Conservation (phyloP, 2,113 vertebrate genomes). For the Lathamus discolor region DNA sequence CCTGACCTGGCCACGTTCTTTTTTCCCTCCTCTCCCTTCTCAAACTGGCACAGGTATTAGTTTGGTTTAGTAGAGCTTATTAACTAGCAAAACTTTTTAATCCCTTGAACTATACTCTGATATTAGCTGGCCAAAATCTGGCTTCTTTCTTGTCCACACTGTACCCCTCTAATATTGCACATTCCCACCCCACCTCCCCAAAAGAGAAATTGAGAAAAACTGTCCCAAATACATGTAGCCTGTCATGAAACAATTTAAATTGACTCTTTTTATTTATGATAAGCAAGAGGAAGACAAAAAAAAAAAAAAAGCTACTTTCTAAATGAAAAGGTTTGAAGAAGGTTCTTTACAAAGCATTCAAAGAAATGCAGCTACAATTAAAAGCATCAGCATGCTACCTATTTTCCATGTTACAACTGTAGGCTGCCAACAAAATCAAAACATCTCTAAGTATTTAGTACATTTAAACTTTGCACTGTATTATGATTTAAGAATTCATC, state of each 20-base stretch:
- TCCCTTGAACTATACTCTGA: not conserved
- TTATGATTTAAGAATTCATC: constrained; percentile 15
- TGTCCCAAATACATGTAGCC: not conserved
- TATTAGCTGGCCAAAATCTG: not conserved
- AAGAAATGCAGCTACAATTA: not conserved
- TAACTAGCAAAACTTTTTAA: not conserved
- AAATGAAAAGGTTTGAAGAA: not conserved
- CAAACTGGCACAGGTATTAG: not conserved
- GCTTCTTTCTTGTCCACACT: not conserved
- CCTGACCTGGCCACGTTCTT: not conserved
- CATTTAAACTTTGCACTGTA: constrained; percentile 19
- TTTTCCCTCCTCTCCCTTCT: not conserved
- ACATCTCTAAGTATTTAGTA: not conserved
- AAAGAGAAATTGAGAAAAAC: not conserved
- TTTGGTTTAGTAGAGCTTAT: not conserved
- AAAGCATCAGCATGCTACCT: not conserved
- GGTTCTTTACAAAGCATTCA: not conserved
- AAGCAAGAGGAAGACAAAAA: not conserved
- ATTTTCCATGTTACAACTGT: not conserved
- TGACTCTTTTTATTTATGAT: not conserved
- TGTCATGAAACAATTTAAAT: fast-evolving
- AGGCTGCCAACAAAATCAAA: not conserved
- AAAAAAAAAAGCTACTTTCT: not conserved
- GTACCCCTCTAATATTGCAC: not conserved
- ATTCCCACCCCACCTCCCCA: no score